Evolutionary conservation across 2,888 invertebrate genomes (phyloP).

Genomic region (Troides helena): DNA sequence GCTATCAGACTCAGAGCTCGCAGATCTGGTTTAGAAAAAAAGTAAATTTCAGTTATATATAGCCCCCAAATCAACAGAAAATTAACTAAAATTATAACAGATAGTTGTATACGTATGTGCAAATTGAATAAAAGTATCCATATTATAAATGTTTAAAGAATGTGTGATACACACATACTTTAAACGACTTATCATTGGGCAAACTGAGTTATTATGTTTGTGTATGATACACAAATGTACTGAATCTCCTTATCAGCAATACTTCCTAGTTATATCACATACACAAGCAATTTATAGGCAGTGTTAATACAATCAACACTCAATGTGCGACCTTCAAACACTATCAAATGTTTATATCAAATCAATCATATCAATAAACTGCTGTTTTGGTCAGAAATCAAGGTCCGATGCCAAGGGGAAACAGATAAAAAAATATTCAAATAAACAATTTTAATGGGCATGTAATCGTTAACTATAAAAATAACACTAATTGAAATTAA

Average conservation of each 20-base stretch:
- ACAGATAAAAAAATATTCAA: slow-evolving; percentile 18
- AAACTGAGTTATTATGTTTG: background rate
- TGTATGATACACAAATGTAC: background rate
- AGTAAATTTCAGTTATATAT: too few species aligned
- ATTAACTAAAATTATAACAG: too few species aligned
- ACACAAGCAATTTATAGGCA: slow-evolving; percentile 12
- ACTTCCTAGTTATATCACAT: slow-evolving; percentile 16
- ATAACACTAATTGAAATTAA: too few species aligned
- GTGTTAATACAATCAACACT: slow-evolving; percentile 14
- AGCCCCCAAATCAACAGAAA: too few species aligned
- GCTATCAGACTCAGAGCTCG: too few species aligned
- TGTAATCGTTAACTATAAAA: too few species aligned
- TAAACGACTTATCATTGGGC: background rate
- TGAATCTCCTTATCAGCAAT: background rate
- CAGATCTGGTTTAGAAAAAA: too few species aligned
- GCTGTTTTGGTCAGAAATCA: slow-evolving; percentile 23
- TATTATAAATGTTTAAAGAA: too few species aligned
- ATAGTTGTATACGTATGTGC: too few species aligned
- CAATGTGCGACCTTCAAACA: slow-evolving; percentile 10
- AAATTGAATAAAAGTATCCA: too few species aligned
- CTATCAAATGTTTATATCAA: slow-evolving; percentile 27
- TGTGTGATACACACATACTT: too few species aligned
- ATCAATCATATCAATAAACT: slow-evolving; percentile 25
- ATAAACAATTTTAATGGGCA: slow-evolving; percentile 1
- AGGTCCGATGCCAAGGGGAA: slow-evolving; percentile 21